Evolutionary conservation across 2,113 vertebrate species (phyloP).

Genomic region (Tachysurus vachellii): DNA sequence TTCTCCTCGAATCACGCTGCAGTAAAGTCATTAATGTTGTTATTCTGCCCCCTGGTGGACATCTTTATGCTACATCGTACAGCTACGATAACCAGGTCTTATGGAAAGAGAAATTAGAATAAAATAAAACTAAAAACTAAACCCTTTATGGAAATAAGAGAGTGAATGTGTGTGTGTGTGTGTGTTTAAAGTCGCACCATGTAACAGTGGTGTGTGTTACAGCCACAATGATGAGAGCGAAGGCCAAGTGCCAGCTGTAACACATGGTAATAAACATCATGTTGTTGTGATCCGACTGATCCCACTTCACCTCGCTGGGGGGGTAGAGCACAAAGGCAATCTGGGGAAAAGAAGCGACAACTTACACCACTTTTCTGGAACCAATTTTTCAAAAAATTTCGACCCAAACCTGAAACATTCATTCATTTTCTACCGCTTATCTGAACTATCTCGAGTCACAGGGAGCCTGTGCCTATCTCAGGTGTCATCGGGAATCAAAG

Average conservation of each 20-base stretch:
- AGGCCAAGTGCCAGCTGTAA: slow-evolving; percentile 90
- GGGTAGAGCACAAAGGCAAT: slow-evolving; percentile 92
- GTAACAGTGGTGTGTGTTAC: slow-evolving; percentile 77
- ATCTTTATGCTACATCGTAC: not conserved
- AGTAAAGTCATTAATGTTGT: not conserved
- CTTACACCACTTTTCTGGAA: no score
- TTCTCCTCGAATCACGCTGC: not conserved
- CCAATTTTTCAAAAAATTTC: not conserved
- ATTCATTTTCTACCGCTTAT: no score
- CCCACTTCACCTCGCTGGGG: slow-evolving; percentile 82
- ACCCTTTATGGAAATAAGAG: no score
- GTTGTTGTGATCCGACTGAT: slow-evolving; percentile 80
- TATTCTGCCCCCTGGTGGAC: not conserved
- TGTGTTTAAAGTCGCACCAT: slow-evolving; percentile 76
- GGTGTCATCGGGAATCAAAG: no score
- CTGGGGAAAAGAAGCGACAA: slow-evolving; percentile 64
- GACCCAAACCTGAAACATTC: not conserved
- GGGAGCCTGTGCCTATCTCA: no score
- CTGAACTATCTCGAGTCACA: no score
- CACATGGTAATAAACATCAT: slow-evolving; percentile 88
- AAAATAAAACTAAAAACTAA: no score
- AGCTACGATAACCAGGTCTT: not conserved
- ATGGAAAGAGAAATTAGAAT: not conserved
- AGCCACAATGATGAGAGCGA: slow-evolving; percentile 75
- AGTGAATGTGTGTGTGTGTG: not conserved